Evolutionary conservation across 2,888 invertebrate genomes (phyloP).

Genomic region (Acronicta alni): DNA sequence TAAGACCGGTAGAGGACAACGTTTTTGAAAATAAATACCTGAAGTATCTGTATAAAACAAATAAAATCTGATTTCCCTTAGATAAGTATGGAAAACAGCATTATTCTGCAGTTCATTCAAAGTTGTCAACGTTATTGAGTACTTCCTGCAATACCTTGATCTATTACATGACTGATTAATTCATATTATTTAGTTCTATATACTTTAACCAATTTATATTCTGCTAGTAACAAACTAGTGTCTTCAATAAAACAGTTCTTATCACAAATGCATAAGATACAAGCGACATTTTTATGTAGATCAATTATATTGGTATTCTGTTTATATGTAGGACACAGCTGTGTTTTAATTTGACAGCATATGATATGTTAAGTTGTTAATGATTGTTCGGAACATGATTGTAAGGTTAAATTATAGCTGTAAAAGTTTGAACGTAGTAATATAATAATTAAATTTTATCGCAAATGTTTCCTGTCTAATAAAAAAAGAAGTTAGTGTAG

Average conservation of each 20-base stretch:
- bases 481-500: no score
- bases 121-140: constrained; percentile 50
- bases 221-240: neutral
- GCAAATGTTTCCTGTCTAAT: constrained; percentile 19
- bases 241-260: constrained; percentile 9
- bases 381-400: constrained; percentile 45
- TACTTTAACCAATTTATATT: constrained; percentile 27
- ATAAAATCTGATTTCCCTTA: constrained; percentile 12
- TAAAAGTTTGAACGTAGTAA: constrained; percentile 7
- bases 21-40: neutral
- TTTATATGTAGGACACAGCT: constrained; percentile 59
- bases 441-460: constrained; percentile 9
- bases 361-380: constrained; percentile 60
- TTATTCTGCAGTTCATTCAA: constrained; percentile 43
- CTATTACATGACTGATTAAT: constrained; percentile 51
- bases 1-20: no score
- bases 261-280: constrained; percentile 8
- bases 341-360: constrained; percentile 63
- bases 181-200: constrained; percentile 44
- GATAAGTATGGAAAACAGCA: constrained; percentile 24
- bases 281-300: neutral
- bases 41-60: neutral
- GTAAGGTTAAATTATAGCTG: constrained; percentile 48
- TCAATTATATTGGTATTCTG: constrained; percentile 10
- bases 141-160: constrained; percentile 50